Conservation (phyloP, 2,888 invertebrate species). For the Cremastinae sp. region DNA sequence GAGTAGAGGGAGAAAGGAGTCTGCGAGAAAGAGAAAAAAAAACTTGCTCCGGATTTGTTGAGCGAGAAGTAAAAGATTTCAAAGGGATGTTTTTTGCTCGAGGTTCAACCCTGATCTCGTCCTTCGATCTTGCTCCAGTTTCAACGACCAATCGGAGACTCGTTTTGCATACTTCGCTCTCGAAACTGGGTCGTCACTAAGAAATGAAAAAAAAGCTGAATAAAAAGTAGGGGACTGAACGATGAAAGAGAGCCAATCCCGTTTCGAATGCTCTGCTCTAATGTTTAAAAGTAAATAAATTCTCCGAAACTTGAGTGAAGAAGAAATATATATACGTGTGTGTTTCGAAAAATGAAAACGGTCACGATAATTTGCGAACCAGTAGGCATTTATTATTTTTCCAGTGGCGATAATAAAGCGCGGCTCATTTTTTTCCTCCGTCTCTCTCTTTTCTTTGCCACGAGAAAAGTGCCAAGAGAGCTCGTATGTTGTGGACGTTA, state of each 20-base stretch:
- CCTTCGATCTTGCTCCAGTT: slow-evolving; percentile 72
- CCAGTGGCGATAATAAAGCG: slow-evolving; percentile 44
- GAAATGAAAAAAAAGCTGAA: slow-evolving; percentile 9
- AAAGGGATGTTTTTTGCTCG: slow-evolving; percentile 32
- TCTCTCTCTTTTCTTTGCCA: slow-evolving; percentile 13
- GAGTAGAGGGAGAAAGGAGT: neutral
- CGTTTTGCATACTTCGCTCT: slow-evolving; percentile 33
- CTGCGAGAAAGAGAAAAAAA: slow-evolving; percentile 10
- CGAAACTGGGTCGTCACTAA: slow-evolving; percentile 64
- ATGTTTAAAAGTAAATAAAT: slow-evolving; percentile 37
- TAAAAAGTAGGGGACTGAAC: slow-evolving; percentile 58
- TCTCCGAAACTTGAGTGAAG: slow-evolving; percentile 1
- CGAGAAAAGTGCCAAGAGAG: slow-evolving; percentile 42
- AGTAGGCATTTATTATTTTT: slow-evolving; percentile 53
- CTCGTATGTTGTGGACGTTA: slow-evolving; percentile 17
- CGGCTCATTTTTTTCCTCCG: slow-evolving; percentile 12
- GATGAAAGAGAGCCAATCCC: slow-evolving; percentile 68
- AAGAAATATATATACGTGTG: neutral
- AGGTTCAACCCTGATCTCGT: slow-evolving; percentile 69
- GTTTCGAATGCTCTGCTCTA: slow-evolving; percentile 31
- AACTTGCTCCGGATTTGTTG: slow-evolving; percentile 3
- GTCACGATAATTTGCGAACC: slow-evolving; percentile 17
- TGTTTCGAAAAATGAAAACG: neutral
- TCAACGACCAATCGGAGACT: slow-evolving; percentile 70
- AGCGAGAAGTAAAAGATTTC: slow-evolving; percentile 6